Percentiles rank a stretch among this genome's conserved stretches.
Conservation (phyloP, 2,113 vertebrate genomes). For the Triplophysa siluroides region DNA sequence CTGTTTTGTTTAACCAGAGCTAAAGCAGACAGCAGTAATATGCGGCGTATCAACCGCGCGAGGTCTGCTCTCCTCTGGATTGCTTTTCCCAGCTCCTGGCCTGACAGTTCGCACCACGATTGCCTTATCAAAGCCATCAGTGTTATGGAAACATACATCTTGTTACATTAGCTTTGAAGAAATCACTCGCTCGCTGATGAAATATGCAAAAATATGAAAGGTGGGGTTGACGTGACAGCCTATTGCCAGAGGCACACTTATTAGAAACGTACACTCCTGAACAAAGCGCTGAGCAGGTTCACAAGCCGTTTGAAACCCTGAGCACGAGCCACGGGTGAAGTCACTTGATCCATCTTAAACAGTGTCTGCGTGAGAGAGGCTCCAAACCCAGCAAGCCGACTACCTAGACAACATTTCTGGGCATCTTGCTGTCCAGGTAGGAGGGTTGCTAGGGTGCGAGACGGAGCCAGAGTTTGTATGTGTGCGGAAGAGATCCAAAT, state of each 20-base stretch:
- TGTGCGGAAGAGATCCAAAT: slow-evolving; percentile 48
- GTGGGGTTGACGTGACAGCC: slow-evolving; percentile 80
- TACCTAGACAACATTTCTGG: too few relatives aligned
- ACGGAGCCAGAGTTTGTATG: slow-evolving; percentile 2
- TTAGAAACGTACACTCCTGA: slow-evolving; percentile 83
- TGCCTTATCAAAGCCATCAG: slow-evolving; percentile 84
- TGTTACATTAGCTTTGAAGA: slow-evolving; percentile 85
- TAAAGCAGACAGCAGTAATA: slow-evolving; percentile 54
- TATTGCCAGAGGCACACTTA: slow-evolving; percentile 84
- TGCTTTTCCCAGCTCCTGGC: slow-evolving; percentile 57
- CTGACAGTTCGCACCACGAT: slow-evolving; percentile 79
- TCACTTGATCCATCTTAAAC: slow-evolving; percentile 67
- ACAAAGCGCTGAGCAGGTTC: slow-evolving; percentile 86
- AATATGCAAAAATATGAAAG: slow-evolving; percentile 86
- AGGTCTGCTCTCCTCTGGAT: slow-evolving; percentile 38
- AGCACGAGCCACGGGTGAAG: slow-evolving; percentile 65
- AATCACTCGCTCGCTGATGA: slow-evolving; percentile 82
- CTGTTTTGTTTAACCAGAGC: slow-evolving; percentile 39
- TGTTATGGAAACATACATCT: slow-evolving; percentile 89
- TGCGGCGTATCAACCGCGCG: slow-evolving; percentile 49
- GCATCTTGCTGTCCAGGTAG: neutral
- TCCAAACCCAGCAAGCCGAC: too few relatives aligned
- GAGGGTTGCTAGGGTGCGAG: neutral
- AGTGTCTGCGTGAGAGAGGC: slow-evolving; percentile 48
- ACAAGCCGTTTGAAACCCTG: slow-evolving; percentile 82